A percentile compares a stretch with the other conserved stretches of the same genome.
Conservation (phyloP, 2,888 invertebrate species). For the Physocephala rufipes region DNA sequence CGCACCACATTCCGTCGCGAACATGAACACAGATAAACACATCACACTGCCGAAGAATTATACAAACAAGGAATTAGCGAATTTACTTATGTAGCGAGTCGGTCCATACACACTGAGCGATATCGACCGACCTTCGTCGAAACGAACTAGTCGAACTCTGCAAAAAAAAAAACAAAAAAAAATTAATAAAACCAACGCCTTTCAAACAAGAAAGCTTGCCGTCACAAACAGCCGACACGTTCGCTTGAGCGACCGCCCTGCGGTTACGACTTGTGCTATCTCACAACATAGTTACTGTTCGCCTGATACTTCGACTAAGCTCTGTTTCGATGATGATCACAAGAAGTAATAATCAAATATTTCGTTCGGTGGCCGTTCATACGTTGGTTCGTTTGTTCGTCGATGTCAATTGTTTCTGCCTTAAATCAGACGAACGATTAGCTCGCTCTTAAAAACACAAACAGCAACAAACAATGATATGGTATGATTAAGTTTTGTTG, state of each 20-base stretch:
- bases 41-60: no score
- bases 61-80: no score
- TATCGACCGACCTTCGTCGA: no score
- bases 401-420: neutral
- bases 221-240: constrained; percentile 5
- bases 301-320: constrained; percentile 30
- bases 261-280: neutral
- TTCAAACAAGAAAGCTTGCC: neutral
- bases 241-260: neutral
- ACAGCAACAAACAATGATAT: no score
- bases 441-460: no score
- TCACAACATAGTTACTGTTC: constrained; percentile 21
- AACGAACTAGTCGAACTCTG: neutral
- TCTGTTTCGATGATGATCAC: neutral
- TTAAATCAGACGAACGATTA: neutral
- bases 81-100: neutral
- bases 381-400: constrained; percentile 1
- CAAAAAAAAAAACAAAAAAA: neutral
- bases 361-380: neutral
- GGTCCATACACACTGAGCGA: neutral
- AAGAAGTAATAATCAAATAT: constrained; percentile 1
- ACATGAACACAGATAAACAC: no score
- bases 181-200: neutral
- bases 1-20: no score
- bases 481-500: constrained; percentile 3